Evolutionary conservation across 2,888 invertebrate genomes (phyloP), one percentile per base, ranked within the genome.

Genomic region (Psylliodes chrysocephalus): DNA sequence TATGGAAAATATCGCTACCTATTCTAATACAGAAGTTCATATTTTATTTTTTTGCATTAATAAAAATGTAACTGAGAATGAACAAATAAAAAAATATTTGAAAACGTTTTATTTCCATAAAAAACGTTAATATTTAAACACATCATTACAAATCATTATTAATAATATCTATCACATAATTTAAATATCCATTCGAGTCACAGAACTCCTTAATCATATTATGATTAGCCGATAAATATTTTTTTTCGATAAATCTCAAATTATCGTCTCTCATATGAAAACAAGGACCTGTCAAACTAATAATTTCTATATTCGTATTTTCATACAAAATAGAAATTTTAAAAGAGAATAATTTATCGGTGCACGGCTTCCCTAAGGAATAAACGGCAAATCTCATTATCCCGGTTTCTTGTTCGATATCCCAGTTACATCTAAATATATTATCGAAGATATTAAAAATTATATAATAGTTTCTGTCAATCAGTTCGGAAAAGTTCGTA

Each of bases 361-460:
- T 17, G 1, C 8, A 7, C 1, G 56, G 62, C 18, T 61, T 28
- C 0, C 67, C 63, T 12, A 69, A 42, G 15, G 62, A 59, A 51
- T 71, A 74, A 5, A 74, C 71, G 10, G 71, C 73, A 69, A 73
- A 73, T 8, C 71, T 61, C 69, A 75, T 69, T 35, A 56, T 22
- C 10, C 74, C 74, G 2, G 68, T 71, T 3, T 66, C 57, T 38
- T 64, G 64, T 38, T 72, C 65, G 15, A 74, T 52, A 42, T 73
- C 68, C 73, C 73, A 72, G 1, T 66, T 57, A 49, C 72, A 74
- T 17, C 73, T 69, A 44, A 76, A 76, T 5, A 73, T 22, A 46
- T 71, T 64, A n/a, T 69, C 59, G 51, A 66, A 68, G 1, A 67
- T 62, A 15, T 60, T 40, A 35, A 75, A 70, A 4, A 75, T 7